A percentile compares a stretch with the other conserved stretches of the same genome.
phyloP scores from a whole-genome alignment of 1,140 invertebrate genomes.

The Lasioglossum baleicum region DNA sequence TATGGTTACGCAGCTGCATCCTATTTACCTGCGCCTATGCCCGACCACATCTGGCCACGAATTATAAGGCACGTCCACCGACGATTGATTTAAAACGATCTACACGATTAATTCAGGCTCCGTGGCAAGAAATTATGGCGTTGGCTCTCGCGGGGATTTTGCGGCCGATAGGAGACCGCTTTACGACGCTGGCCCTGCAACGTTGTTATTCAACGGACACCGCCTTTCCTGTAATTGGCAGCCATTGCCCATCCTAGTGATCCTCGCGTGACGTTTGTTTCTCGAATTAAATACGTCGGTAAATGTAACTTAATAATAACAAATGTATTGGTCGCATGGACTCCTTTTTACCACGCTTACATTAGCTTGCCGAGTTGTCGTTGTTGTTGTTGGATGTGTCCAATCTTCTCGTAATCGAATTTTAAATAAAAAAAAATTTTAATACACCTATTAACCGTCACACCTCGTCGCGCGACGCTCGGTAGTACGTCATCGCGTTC shows the following conservation, averaged over 20 bases:
- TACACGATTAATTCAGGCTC: conserved; percentile 36
- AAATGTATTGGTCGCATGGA: too few relatives aligned
- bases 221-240: not conserved
- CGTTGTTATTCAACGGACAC: not conserved
- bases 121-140: conserved; percentile 23
- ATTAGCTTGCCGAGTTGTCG: too few relatives aligned
- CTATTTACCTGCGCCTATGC: conserved; percentile 24
- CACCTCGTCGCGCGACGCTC: too few relatives aligned
- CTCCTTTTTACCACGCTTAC: too few relatives aligned
- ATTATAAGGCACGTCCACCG: conserved; percentile 36
- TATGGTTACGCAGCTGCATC: conserved; percentile 15
- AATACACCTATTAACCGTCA: too few relatives aligned
- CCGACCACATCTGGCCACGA: conserved; percentile 18
- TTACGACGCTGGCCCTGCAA: not conserved
- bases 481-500: too few relatives aligned
- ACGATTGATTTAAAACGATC: conserved; percentile 47
- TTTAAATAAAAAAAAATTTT: too few relatives aligned
- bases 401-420: too few relatives aligned
- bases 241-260: not conserved
- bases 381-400: too few relatives aligned
- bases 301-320: too few relatives aligned
- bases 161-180: not conserved
- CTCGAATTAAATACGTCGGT: not conserved
- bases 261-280: not conserved
- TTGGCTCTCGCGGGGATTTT: not conserved